Evolutionary conservation across 2,113 vertebrate species (phyloP).

Genomic region (Rhabdornis inornatus): DNA sequence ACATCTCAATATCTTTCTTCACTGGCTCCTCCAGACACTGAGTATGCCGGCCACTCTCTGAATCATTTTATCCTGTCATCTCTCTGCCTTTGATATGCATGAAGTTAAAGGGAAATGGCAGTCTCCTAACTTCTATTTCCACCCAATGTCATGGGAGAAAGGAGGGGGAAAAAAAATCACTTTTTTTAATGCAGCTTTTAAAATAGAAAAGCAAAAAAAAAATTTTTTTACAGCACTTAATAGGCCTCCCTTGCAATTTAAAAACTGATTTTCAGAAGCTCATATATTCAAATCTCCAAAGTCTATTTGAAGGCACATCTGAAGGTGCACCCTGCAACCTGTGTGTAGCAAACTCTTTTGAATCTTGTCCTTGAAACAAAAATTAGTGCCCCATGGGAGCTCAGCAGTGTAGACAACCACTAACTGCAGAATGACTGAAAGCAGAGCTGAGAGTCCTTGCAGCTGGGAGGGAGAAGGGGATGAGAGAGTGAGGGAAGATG

Average conservation of each 20-base stretch:
- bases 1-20: slow-evolving; percentile 59
- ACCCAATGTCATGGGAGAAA: slow-evolving; percentile 63
- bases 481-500: slow-evolving; percentile 79
- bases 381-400: slow-evolving; percentile 73
- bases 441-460: slow-evolving; percentile 75
- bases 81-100: slow-evolving; percentile 72
- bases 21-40: not conserved
- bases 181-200: slow-evolving; percentile 64
- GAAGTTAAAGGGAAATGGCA: slow-evolving; percentile 61
- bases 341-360: slow-evolving; percentile 76
- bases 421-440: slow-evolving; percentile 76
- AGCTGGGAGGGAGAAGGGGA: slow-evolving; percentile 78
- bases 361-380: slow-evolving; percentile 82
- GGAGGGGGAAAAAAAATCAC: not conserved
- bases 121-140: slow-evolving; percentile 65
- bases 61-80: slow-evolving; percentile 47
- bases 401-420: slow-evolving; percentile 73
- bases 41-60: not conserved
- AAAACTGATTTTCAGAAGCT: slow-evolving; percentile 72
- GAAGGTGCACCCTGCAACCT: slow-evolving; percentile 78
- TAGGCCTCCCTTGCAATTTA: slow-evolving; percentile 74
- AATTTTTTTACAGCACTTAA: slow-evolving; percentile 70
- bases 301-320: slow-evolving; percentile 79
- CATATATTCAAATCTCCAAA: slow-evolving; percentile 78
- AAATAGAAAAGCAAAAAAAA: slow-evolving; percentile 63